phyloP scores from a whole-genome alignment of 2,888 invertebrate genomes.

The Lobophora halterata region DNA sequence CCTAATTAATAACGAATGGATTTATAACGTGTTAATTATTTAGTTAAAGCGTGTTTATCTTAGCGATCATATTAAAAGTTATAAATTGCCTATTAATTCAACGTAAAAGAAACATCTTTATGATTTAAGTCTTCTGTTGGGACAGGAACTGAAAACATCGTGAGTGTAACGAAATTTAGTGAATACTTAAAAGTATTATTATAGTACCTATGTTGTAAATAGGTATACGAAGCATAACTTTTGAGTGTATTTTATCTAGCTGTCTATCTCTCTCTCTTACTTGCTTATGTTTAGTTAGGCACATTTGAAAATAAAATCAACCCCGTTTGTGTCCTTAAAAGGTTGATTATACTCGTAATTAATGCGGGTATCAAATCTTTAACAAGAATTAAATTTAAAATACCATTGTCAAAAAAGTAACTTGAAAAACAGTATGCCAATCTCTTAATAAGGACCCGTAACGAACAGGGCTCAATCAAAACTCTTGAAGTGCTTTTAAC shows the following conservation, averaged over 20 bases:
- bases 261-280: no score
- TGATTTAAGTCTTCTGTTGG: conserved; percentile 31
- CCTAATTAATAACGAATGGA: conserved; percentile 67
- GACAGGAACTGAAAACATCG: no score
- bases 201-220: no score
- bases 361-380: conserved; percentile 38
- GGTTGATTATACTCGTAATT: no score
- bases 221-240: no score
- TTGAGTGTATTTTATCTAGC: no score
- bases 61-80: conserved; percentile 24
- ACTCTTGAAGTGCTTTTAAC: conserved; percentile 48
- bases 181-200: no score
- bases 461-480: conserved; percentile 53
- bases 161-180: no score
- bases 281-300: no score
- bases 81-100: conserved; percentile 31
- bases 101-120: conserved; percentile 34
- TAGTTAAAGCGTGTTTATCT: no score
- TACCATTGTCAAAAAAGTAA: conserved; percentile 37
- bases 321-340: no score
- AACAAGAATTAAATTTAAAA: conserved; percentile 44
- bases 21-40: conserved; percentile 52
- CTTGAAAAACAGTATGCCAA: conserved; percentile 44
- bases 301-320: no score
- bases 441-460: conserved; percentile 55